A percentile compares a stretch with the other conserved stretches of the same genome.
phyloP scores from a whole-genome alignment of 2,113 vertebrate genomes.

The Sitta europaea region DNA sequence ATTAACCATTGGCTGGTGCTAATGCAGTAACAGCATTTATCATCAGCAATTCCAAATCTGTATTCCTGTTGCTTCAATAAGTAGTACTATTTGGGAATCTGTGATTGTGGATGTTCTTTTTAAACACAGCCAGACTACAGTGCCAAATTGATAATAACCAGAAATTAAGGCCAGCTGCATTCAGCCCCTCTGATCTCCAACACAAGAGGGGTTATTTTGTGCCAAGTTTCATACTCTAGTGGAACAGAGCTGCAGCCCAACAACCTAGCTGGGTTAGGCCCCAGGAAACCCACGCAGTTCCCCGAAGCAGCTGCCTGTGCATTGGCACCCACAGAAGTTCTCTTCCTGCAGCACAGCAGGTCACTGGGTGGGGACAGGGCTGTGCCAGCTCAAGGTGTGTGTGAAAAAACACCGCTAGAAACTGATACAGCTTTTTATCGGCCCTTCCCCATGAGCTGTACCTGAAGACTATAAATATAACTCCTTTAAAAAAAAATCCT shows the following conservation, averaged over 20 bases:
- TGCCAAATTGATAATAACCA: neutral
- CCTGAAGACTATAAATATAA: constrained; percentile 2
- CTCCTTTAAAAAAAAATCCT: neutral
- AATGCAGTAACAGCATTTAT: neutral
- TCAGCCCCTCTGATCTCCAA: neutral
- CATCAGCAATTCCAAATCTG: neutral
- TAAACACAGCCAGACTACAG: neutral
- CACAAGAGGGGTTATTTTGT: neutral
- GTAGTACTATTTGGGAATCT: neutral
- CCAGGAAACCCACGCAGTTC: neutral
- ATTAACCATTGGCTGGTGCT: neutral
- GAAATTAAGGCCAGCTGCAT: neutral
- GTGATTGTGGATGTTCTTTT: neutral
- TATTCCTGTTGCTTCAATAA: neutral
- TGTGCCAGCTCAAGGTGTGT: rapidly evolving
- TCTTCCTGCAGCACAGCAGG: neutral
- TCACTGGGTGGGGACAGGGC: neutral
- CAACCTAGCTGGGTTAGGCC: no score
- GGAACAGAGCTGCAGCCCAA: neutral
- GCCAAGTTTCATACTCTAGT: neutral
- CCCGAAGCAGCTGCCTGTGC: rapidly evolving
- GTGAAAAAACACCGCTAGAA: neutral
- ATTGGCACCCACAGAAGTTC: neutral
- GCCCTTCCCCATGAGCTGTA: neutral
- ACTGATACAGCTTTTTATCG: neutral